Evolutionary conservation across 2,888 invertebrate species (phyloP), one percentile per base, ranked within the genome.

Genomic region (Endotricha flammealis): DNA sequence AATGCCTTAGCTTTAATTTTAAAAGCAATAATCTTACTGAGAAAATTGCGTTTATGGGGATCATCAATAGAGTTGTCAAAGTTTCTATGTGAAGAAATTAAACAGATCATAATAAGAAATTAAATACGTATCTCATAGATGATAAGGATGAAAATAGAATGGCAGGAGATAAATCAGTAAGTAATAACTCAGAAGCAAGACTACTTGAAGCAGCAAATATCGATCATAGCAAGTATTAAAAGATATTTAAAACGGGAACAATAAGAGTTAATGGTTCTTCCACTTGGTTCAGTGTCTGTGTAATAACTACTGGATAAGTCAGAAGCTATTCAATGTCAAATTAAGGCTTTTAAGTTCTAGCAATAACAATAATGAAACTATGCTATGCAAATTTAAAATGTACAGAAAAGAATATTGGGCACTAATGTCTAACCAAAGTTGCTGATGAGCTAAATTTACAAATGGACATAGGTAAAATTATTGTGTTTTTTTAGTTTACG

Each of bases 51-150:
- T 59, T 56, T 54, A 61, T n/a, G 64, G 57, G 59, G 57, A 69
- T 70, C 65, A 70, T 68, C 64, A 60, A 73, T 72, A 67, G 66
- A 70, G 58, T 62, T 67, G 70, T 71, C 69, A 62, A 47, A 44
- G 39, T 38, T 48, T 49, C 47, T 52, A 56, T 55, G 48, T 53
- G 52, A 48, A 57, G 45, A 55, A 50, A 48, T 32, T 46, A 36
- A 24, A 12, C 9, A 28, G 37, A 46, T 43, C 12, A 24, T 22
- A 7, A 12, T 9, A 8, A 9, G 20, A 4, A 52, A 54, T 39
- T 25, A 43, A 17, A 36, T 38, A 48, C 42, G 36, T 59, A 56
- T 32, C 0, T 0, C 1, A 0, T 4, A 6, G 1, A 0, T 0
- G 0, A 3, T 53, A 71, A 53, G 39, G 58, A 52, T 32, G 32